Base-by-base conservation (phyloP, 1,140 invertebrate genomes). In the Macrobrachium nipponense region DNA sequence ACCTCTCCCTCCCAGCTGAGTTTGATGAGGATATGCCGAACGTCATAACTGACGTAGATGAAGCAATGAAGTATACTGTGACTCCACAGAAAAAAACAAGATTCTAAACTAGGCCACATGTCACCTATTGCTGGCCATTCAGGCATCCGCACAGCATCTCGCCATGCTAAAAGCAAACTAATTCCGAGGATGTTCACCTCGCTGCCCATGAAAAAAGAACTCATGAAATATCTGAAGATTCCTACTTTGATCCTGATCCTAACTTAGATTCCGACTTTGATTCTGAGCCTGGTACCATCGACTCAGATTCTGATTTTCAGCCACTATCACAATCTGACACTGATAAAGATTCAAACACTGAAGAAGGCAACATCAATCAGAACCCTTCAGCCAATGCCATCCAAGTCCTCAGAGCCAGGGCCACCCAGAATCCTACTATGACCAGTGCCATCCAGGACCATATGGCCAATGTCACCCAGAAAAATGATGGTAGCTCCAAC, bases 21-120 rank as follows among this genome's bases (percentile, higher is more conserved):
- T 68, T 68, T n/a, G 7, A 68, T 68, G 66, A 68, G 66, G 73
- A 75, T 75, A 43, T 75, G 23, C 73, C 27, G 23, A 75, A 75
- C 73, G 27, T 11, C 73, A 36, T 75, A 75, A 75, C 43, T 75
- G 73, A 75, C 27, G 27, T 75, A 5, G 27, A n/a, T n/a, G n/a
- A n/a, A n/a, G n/a, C n/a, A n/a, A n/a, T n/a, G n/a, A n/a, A n/a
- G n/a, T n/a, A n/a, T 36, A n/a, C 23, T 44, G 73, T 36, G 27
- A 75, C 73, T 43, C 73, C 73, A 75, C 73, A 75, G 73, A 75
- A 75, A 75, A 36, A 75, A 27, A 27, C 20, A 10, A 7, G 27
- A 72, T 14, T 17, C 68, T 72, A 14, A 17, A 23, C n/a, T n/a
- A n/a, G n/a, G n/a, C n/a, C n/a, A n/a, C n/a, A n/a, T n/a, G n/a